A percentile compares a stretch with the other conserved stretches of the same genome.
Evolutionary conservation across 1,140 invertebrate genomes (phyloP).

Genomic region (Rhagoletis pomonella): DNA sequence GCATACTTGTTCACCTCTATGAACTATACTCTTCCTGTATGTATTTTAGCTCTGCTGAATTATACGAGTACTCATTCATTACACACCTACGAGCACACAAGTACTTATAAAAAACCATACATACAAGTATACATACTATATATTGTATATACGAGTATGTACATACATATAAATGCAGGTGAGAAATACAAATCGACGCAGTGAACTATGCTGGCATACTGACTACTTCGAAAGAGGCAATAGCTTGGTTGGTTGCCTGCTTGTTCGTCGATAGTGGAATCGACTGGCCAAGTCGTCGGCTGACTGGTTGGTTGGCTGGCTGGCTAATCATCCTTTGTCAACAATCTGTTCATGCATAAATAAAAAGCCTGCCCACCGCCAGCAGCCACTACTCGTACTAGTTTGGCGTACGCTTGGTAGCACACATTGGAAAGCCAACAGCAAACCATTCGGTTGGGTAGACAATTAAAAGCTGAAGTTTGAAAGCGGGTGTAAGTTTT

Average conservation of each 20-base stretch:
- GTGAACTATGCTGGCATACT: conserved; percentile 34
- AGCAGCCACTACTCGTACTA: background rate
- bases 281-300: too few species aligned
- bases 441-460: background rate
- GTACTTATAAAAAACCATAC: background rate
- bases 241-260: background rate
- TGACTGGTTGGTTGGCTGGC: too few species aligned
- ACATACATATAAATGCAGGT: background rate
- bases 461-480: conserved; percentile 21
- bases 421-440: background rate
- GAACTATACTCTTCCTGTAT: background rate
- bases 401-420: background rate
- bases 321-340: conserved; percentile 44
- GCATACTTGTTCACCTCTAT: conserved; percentile 34
- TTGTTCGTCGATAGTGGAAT: background rate
- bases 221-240: background rate
- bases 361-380: conserved; percentile 27
- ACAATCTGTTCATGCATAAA: conserved; percentile 43
- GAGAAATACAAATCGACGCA: background rate
- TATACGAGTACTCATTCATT: conserved; percentile 1
- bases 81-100: background rate
- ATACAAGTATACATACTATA: background rate
- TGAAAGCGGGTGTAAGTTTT: background rate
- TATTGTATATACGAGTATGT: background rate
- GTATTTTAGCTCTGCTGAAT: background rate